Evolutionary conservation across 2,888 invertebrate species (phyloP).

Genomic region (Patella caerulea): DNA sequence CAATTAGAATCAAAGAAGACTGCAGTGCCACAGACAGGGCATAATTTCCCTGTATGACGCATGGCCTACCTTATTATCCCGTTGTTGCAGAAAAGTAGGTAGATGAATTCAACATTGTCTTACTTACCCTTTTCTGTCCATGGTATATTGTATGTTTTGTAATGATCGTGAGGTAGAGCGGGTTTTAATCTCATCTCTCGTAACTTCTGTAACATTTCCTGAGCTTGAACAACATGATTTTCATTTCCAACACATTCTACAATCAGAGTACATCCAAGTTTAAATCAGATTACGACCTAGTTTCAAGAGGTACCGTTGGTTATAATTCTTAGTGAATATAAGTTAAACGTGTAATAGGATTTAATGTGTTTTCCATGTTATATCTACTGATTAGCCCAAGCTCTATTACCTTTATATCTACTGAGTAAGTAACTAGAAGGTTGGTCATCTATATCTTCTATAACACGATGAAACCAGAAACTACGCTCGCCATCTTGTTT

Average conservation of each 20-base stretch:
- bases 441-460: slow-evolving; percentile 49
- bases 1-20: too few species aligned
- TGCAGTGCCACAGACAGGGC: too few species aligned
- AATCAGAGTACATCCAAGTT: not conserved
- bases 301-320: too few species aligned
- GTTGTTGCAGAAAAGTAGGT: too few species aligned
- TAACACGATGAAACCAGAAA: slow-evolving; percentile 51
- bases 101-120: not conserved
- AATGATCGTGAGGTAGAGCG: slow-evolving; percentile 14
- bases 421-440: slow-evolving; percentile 25
- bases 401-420: slow-evolving; percentile 33
- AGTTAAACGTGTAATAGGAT: too few species aligned
- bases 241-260: slow-evolving; percentile 33
- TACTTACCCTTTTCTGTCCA: slow-evolving; percentile 32
- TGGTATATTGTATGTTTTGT: slow-evolving; percentile 18
- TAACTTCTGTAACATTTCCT: slow-evolving; percentile 21
- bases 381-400: not conserved
- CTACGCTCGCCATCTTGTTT: slow-evolving; percentile 33
- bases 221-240: slow-evolving; percentile 28
- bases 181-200: slow-evolving; percentile 18
- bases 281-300: too few species aligned
- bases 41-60: too few species aligned
- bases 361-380: too few species aligned
- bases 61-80: too few species aligned
- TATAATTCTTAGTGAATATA: too few species aligned